Evolutionary conservation across 2,797 vertebrate genomes (phyloP), one percentile per base, ranked within the genome.

Genomic region (Sebastes variabilis): DNA sequence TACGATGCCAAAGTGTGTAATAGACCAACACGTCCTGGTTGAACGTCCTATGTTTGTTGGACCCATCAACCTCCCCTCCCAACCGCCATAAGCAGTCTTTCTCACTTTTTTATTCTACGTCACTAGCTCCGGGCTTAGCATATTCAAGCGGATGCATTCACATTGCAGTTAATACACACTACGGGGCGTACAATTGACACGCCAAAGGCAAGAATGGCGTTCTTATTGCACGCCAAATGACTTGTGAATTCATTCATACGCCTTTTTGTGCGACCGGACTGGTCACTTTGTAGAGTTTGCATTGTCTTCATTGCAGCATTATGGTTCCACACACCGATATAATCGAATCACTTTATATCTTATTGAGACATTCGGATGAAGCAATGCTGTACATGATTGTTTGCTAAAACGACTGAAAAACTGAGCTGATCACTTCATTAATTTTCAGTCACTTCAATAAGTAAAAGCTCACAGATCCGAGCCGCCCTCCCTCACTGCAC

Each of bases 381-480:
- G 13, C 0, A 1, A 62, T 24, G 6, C 32, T 27, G 11, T 24
- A 20, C 10, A 58, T 32, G 58, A 36, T 16, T 14, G 5, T 24
- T 27, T n/a, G 13, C n/a, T 18, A n/a, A 69, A 72, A 75, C 27
- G 18, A 20, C 27, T 29, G 12, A 55, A 64, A 66, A 66, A 25
- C 0, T 1, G 16, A 54, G 30, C 8, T 55, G 8, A 25, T 42
- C 49, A 18, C 24, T 25, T 13, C 11, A 29, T 55, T 46, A 5
- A 66, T 52, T 73, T 65, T 32, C 30, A 14, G 2, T 75, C 13
- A 22, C 12, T 46, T 20, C 22, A 42, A 18, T 18, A 12, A 46
- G 18, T 60, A 67, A 78, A 83, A 82, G 27, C 6, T 55, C 64
- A 61, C 25, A 75, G 8, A 78, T 32, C 66, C 5, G 3, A 69